Base-by-base conservation (phyloP, 2,888 invertebrate genomes). In the Argynnis bischoffii region DNA sequence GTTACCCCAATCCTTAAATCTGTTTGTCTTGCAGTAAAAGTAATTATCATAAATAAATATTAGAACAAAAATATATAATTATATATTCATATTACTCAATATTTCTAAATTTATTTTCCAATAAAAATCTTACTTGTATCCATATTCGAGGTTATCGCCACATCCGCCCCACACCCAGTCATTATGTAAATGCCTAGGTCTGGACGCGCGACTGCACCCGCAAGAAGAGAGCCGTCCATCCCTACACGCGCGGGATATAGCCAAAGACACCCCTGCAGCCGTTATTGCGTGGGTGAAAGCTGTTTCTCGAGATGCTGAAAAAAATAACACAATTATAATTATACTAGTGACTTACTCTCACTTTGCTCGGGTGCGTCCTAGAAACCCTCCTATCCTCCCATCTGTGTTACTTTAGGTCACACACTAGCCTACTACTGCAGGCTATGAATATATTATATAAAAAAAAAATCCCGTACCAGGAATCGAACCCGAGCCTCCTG, bases 81-180 rank as follows among this genome's bases (percentile, higher is more conserved):
- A 14, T 8, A 13, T 53, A 53, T 53, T 18, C 3, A 51, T 51
- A 18, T 51, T 2, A 16, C 5, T n/a, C 6, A 26, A 26, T 26
- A 8, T 18, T 1, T 18, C 18, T 1, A 18, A 18, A 18, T 51
- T 18, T 8, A n/a, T 16, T 51, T 16, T 50, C 14, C 0, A 51
- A 18, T 59, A 46, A 55, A 13, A 54, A 15, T 93, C 95, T 95
- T 87, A 97, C 96, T 97, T 97, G 94, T 98, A 98, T 69, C 98
- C 98, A 86, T 98, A 99, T 86, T 98, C 98, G 67, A 99, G 94
- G 90, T 99, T 98, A 87, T 99, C 99, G 0, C 99, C 99, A 80
- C 99, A 99, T 31, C 99, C 99, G 46, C 98, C 98, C 99, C 99
- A 99, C 59, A 98, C 96, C 98, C 98, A 99, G 81, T 99, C 98